These are phyloP conservation scores for Ciconia maguari DNA, from an alignment of 2,113 vertebrate genomes.

Conservation along the genomic window DNA sequence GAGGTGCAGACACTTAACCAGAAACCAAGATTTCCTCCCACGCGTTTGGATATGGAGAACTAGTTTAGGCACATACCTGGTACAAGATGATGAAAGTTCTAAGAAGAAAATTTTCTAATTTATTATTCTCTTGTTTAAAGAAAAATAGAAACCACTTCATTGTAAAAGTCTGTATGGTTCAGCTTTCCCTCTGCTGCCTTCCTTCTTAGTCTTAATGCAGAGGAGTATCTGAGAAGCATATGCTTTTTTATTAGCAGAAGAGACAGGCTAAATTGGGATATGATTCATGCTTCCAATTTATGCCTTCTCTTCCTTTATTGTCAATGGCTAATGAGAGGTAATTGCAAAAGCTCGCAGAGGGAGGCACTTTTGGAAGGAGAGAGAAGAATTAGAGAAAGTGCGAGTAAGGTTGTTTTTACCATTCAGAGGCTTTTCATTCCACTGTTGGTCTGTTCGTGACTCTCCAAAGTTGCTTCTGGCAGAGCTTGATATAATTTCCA, in stretches of 20 bases:
- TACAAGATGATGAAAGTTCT: neutral
- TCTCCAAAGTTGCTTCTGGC: neutral
- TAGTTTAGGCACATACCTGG: neutral
- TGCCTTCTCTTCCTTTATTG: constrained; percentile 29
- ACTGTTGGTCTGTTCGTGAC: neutral
- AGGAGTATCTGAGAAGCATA: neutral
- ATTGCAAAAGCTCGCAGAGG: neutral
- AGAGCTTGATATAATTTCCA: neutral
- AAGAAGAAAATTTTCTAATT: neutral
- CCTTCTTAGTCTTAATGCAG: neutral
- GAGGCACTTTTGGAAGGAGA: constrained; percentile 6
- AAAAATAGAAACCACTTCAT: neutral
- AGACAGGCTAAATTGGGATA: constrained; percentile 26
- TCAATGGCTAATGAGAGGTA: constrained; percentile 36
- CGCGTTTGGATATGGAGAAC: rapidly evolving
- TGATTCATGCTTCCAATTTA: constrained; percentile 52
- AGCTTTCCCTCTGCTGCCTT: neutral
- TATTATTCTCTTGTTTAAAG: neutral
- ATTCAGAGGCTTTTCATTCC: neutral
- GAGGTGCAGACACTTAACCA: neutral
- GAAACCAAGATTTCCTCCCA: neutral
- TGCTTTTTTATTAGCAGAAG: constrained; percentile 14
- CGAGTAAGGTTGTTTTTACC: neutral
- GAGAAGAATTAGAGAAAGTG: neutral
- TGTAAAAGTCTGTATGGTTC: neutral